phyloP scores from a whole-genome alignment of 2,797 vertebrate species.

The Masticophis lateralis region DNA sequence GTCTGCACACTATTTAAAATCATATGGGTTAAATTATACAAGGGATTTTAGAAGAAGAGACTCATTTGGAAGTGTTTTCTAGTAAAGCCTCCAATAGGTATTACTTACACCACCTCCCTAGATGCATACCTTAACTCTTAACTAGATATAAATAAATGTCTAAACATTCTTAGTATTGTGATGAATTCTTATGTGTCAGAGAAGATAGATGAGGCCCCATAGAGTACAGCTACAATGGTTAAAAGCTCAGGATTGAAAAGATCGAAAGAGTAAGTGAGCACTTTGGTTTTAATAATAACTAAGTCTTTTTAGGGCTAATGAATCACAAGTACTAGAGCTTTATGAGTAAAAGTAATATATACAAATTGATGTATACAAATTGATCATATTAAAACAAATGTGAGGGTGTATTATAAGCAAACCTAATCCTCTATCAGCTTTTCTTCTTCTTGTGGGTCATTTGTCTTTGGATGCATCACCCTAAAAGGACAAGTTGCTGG shows the following conservation, averaged over 20 bases:
- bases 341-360: conserved; percentile 39
- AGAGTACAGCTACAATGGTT: conserved; percentile 50
- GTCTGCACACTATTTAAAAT: conserved; percentile 46
- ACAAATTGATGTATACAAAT: conserved; percentile 32
- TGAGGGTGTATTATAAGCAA: conserved; percentile 53
- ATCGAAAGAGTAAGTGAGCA: conserved; percentile 54
- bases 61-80: conserved; percentile 44
- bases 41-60: conserved; percentile 57
- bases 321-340: conserved; percentile 49
- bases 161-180: conserved; percentile 65
- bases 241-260: conserved; percentile 53
- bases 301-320: conserved; percentile 51
- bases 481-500: conserved; percentile 41
- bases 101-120: conserved; percentile 52
- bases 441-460: conserved; percentile 43
- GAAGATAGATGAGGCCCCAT: conserved; percentile 32
- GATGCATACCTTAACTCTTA: conserved; percentile 51
- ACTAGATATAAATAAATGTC: conserved; percentile 67
- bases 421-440: conserved; percentile 36
- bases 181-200: conserved; percentile 63
- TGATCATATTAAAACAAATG: conserved; percentile 49
- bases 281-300: conserved; percentile 54
- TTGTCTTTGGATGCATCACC: conserved; percentile 47
- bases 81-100: conserved; percentile 36
- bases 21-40: conserved; percentile 57